phyloP scores from a whole-genome alignment of 2,113 vertebrate species.

The Plestiodon gilberti region DNA sequence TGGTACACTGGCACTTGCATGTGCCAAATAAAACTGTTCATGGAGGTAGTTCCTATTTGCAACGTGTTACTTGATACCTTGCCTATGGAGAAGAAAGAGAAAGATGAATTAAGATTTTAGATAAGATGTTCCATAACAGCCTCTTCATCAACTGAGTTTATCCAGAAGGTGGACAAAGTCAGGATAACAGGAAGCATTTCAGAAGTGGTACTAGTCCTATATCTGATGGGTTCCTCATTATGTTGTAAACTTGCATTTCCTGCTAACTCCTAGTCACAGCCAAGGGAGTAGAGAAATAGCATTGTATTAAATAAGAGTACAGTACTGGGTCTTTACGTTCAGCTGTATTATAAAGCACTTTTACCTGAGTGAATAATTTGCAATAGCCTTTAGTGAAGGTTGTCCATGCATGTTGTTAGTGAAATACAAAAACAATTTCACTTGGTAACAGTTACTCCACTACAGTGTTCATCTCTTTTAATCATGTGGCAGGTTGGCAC shows the following conservation, averaged over 20 bases:
- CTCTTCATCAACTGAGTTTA: constrained; percentile 56
- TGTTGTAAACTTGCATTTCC: constrained; percentile 54
- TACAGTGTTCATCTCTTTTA: constrained; percentile 26
- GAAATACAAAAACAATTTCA: constrained; percentile 39
- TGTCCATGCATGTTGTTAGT: constrained; percentile 44
- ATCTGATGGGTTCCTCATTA: constrained; percentile 55
- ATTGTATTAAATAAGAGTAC: constrained; percentile 54
- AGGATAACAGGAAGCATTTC: constrained; percentile 43
- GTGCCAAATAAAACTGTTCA: too few relatives aligned
- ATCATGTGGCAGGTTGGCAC: constrained; percentile 3
- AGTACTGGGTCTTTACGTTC: constrained; percentile 45
- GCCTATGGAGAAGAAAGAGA: neutral
- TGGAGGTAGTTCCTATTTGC: too few relatives aligned
- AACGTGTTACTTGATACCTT: too few relatives aligned
- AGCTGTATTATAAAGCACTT: constrained; percentile 31
- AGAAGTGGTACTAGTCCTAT: constrained; percentile 53
- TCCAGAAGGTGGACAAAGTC: constrained; percentile 48
- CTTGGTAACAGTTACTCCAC: constrained; percentile 18
- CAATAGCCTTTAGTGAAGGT: constrained; percentile 59
- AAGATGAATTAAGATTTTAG: constrained; percentile 36
- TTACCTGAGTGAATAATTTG: constrained; percentile 44
- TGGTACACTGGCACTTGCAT: too few relatives aligned
- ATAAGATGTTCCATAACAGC: constrained; percentile 38
- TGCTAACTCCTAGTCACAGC: constrained; percentile 26
- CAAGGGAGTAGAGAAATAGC: constrained; percentile 10